Evolutionary conservation across 2,797 vertebrate species (phyloP).

Genomic region (Taeniopygia guttata): DNA sequence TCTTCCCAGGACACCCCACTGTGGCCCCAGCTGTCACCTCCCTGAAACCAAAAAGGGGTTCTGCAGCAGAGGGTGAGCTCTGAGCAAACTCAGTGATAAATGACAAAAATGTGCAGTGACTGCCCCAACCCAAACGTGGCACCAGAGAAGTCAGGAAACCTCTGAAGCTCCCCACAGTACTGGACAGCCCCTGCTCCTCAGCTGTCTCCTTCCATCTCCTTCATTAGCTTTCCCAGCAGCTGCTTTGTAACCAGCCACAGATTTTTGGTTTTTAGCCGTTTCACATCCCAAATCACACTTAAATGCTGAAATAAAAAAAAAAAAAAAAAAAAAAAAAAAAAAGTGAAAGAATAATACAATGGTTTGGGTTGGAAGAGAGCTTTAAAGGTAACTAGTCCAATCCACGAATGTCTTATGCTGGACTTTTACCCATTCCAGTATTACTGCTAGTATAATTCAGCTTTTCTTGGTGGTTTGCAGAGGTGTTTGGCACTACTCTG

Average conservation of each 20-base stretch:
- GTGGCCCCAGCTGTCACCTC: background rate
- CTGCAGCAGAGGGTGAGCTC: background rate
- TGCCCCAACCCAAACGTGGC: rapidly evolving
- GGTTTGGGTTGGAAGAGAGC: background rate
- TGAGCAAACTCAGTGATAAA: rapidly evolving
- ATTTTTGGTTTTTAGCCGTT: background rate
- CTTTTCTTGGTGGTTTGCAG: background rate
- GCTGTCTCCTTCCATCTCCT: background rate
- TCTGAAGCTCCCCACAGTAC: rapidly evolving
- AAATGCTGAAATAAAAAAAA: background rate
- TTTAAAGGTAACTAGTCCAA: background rate
- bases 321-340: background rate
- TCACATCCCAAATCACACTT: background rate
- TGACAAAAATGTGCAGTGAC: background rate
- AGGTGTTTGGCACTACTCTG: too few species aligned
- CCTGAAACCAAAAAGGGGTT: background rate
- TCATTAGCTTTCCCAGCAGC: background rate
- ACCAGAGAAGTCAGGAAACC: background rate
- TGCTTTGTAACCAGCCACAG: background rate
- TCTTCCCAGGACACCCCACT: background rate
- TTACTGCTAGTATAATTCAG: background rate
- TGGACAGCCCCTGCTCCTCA: background rate
- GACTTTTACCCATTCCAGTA: background rate
- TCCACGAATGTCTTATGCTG: background rate
- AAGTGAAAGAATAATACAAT: background rate